Conservation (phyloP, 2,888 invertebrate species). For the Fragum fragum region DNA sequence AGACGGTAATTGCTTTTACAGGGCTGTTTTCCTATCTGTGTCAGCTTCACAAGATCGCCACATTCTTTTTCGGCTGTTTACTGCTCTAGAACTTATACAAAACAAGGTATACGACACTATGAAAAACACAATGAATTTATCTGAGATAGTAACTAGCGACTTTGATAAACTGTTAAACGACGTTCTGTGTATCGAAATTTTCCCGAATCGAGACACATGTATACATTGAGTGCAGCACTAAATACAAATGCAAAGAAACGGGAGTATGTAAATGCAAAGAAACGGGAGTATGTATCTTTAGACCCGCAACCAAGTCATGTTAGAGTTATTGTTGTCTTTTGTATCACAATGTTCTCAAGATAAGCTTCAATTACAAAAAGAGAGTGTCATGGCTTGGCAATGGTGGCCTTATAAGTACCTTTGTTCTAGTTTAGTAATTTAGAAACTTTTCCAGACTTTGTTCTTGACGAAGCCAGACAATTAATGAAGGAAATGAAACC, state of each 20-base stretch:
- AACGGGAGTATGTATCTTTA: slow-evolving; percentile 1
- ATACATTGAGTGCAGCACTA: no score
- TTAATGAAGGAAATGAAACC: slow-evolving; percentile 29
- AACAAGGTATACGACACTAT: neutral
- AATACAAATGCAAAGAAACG: neutral
- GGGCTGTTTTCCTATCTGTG: neutral
- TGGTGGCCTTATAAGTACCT: no score
- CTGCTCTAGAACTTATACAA: neutral
- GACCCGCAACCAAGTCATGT: neutral
- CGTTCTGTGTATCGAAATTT: no score
- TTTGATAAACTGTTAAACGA: no score
- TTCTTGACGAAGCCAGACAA: slow-evolving; percentile 16
- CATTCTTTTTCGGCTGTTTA: neutral
- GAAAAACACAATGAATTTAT: neutral
- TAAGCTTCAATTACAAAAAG: no score
- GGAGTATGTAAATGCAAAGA: no score
- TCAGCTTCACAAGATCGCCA: neutral
- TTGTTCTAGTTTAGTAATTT: no score
- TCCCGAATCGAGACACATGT: no score
- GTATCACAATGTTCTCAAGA: neutral
- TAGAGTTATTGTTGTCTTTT: neutral
- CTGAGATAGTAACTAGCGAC: neutral
- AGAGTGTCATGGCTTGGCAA: no score
- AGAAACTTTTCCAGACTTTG: neutral
- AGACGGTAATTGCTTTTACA: slow-evolving; percentile 1